A percentile compares a stretch with the other conserved stretches of the same genome.
Evolutionary conservation across 2,888 invertebrate species (phyloP).

Genomic region (Himalopsyche tibetana): DNA sequence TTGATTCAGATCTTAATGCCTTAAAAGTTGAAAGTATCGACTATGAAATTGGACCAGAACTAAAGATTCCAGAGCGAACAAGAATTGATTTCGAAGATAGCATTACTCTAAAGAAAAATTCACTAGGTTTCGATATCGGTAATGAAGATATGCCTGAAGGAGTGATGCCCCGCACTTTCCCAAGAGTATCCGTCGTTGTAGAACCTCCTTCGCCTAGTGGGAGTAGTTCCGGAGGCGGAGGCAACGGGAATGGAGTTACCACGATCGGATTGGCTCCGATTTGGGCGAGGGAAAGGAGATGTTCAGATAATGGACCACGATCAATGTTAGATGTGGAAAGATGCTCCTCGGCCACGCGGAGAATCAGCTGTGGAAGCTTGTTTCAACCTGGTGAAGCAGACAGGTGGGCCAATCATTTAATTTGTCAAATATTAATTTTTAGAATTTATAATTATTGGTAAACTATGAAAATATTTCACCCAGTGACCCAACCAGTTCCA

Average conservation of each 20-base stretch:
- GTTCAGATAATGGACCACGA: slow-evolving; percentile 74
- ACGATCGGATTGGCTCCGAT: slow-evolving; percentile 69
- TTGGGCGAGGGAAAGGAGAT: slow-evolving; percentile 71
- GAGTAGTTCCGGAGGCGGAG: slow-evolving; percentile 74
- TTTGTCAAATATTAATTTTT: too few species aligned
- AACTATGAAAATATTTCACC: too few species aligned
- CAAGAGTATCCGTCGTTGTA: slow-evolving; percentile 84
- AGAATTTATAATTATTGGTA: too few species aligned
- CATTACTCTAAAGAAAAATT: slow-evolving; percentile 62
- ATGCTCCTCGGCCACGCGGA: slow-evolving; percentile 86
- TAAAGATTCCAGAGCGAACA: slow-evolving; percentile 22
- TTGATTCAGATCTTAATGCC: slow-evolving; percentile 52
- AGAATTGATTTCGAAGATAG: slow-evolving; percentile 67
- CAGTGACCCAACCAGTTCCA: too few species aligned
- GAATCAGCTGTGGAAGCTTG: slow-evolving; percentile 94
- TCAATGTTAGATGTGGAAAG: slow-evolving; percentile 72
- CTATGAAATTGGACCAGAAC: slow-evolving; percentile 46
- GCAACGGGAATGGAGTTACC: slow-evolving; percentile 70
- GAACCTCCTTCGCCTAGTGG: slow-evolving; percentile 86
- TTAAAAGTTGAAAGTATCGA: slow-evolving; percentile 50
- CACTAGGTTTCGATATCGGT: slow-evolving; percentile 61
- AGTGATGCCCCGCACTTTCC: slow-evolving; percentile 70
- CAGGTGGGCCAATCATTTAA: slow-evolving; percentile 72
- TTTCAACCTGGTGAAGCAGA: slow-evolving; percentile 84
- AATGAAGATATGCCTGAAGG: slow-evolving; percentile 58